A percentile compares a stretch with the other conserved stretches of the same genome.
Conservation (phyloP, 2,113 vertebrate genomes). For the Todiramphus saurophagus region DNA sequence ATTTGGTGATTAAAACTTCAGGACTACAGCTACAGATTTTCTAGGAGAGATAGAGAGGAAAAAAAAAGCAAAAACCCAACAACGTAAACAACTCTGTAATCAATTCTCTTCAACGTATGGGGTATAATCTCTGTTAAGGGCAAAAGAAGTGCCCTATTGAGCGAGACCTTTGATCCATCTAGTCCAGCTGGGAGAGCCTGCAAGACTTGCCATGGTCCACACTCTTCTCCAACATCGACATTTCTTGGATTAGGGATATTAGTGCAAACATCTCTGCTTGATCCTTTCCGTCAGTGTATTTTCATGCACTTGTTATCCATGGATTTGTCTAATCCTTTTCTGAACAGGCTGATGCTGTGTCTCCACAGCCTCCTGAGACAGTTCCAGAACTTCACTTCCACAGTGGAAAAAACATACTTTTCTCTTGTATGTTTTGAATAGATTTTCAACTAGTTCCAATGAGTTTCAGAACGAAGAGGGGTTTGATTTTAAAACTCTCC, state of each 20-base stretch:
- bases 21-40: neutral
- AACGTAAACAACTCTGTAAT: accelerated
- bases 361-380: neutral
- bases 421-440: neutral
- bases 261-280: neutral
- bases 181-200: neutral
- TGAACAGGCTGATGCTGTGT: neutral
- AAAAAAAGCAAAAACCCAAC: neutral
- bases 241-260: neutral
- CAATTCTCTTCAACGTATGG: neutral
- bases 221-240: neutral
- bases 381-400: neutral
- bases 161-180: neutral
- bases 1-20: neutral
- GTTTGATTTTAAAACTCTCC: neutral
- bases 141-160: neutral
- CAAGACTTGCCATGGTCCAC: too few species aligned
- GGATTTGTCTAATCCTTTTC: neutral
- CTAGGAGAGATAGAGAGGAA: neutral
- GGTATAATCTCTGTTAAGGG: neutral
- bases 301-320: neutral
- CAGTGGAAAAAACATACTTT: neutral
- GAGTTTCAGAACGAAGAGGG: neutral
- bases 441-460: neutral
- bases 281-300: neutral